Evolutionary conservation across 1,140 invertebrate genomes (phyloP).

Genomic region (Hylyphantes graminicola): DNA sequence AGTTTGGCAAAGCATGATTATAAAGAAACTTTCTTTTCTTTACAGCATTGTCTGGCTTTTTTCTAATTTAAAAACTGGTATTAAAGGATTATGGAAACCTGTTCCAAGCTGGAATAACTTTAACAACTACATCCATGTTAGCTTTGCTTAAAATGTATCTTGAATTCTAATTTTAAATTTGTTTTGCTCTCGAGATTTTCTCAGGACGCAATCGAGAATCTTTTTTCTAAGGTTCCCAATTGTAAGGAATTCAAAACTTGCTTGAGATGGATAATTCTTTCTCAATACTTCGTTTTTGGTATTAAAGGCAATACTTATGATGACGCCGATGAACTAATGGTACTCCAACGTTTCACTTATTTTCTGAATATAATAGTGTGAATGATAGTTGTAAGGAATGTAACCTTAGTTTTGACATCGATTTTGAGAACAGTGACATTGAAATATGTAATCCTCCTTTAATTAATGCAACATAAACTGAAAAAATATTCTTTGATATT

Average conservation of each 20-base stretch:
- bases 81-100: not conserved
- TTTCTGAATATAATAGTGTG: too few species aligned
- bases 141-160: not conserved
- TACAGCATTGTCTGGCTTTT: not conserved
- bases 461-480: too few species aligned
- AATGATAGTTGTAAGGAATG: too few species aligned
- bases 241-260: conserved; percentile 24
- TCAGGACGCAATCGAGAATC: conserved; percentile 12
- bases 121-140: conserved; percentile 4
- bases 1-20: not conserved
- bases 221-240: conserved; percentile 18
- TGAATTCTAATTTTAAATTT: not conserved
- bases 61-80: conserved; percentile 6
- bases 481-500: too few species aligned
- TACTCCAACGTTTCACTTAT: not conserved
- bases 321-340: not conserved
- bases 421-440: too few species aligned
- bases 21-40: not conserved
- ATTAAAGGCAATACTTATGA: not conserved
- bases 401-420: too few species aligned
- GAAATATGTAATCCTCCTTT: too few species aligned
- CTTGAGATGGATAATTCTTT: not conserved
- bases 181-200: conserved; percentile 1
- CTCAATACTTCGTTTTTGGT: conserved; percentile 1
- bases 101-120: conserved; percentile 11